Conservation (phyloP, 2,888 invertebrate species). For the Chalcosyrphus nemorum region DNA sequence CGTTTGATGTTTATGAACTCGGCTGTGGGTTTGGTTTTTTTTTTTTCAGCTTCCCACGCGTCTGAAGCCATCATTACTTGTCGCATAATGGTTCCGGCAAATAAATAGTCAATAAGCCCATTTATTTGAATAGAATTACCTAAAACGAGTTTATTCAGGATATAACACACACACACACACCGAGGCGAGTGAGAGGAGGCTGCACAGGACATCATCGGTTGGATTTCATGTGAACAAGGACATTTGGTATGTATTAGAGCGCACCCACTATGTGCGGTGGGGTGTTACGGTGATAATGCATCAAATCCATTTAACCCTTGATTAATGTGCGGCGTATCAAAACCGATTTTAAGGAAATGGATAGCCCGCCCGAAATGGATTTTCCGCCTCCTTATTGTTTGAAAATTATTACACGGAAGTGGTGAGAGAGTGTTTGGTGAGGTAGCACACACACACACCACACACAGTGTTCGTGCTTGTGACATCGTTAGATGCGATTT, state of each 20-base stretch:
- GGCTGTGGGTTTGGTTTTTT: too few species aligned
- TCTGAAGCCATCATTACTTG: conserved; percentile 48
- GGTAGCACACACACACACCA: conserved; percentile 19
- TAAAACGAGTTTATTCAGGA: conserved; percentile 25
- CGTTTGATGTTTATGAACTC: neutral
- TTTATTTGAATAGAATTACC: conserved; percentile 67
- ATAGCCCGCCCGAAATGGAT: conserved; percentile 61
- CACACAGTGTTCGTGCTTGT: conserved; percentile 47
- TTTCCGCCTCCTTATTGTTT: conserved; percentile 67
- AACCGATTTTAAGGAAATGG: conserved; percentile 71
- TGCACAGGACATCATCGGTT: too few species aligned
- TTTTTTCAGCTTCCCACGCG: conserved; percentile 29
- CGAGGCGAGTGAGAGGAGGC: neutral
- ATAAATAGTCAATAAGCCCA: conserved; percentile 67
- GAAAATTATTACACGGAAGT: conserved; percentile 68
- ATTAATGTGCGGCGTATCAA: conserved; percentile 67
- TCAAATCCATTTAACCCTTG: conserved; percentile 72
- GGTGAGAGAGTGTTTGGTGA: too few species aligned
- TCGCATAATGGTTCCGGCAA: conserved; percentile 50
- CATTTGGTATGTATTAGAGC: conserved; percentile 24
- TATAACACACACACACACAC: neutral
- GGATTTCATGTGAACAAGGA: neutral
- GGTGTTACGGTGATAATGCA: conserved; percentile 65
- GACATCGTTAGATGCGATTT: conserved; percentile 69
- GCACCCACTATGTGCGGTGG: neutral